Evolutionary conservation across 2,888 invertebrate species (phyloP).

Genomic region (Seladonia tumulorum): DNA sequence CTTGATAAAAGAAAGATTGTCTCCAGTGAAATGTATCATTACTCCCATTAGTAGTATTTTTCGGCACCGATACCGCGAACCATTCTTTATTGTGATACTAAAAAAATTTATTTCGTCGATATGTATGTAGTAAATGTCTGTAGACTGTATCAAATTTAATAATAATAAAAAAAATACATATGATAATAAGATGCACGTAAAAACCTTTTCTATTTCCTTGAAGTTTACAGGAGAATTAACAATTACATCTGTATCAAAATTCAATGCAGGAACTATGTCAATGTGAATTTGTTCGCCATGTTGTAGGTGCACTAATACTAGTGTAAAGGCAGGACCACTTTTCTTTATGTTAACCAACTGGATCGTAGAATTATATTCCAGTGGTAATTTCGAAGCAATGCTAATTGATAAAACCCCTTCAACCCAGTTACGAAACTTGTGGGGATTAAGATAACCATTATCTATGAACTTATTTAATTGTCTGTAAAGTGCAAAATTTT

Average conservation of each 20-base stretch:
- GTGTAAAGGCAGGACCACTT: constrained; percentile 86
- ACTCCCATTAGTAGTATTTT: not conserved
- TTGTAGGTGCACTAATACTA: constrained; percentile 82
- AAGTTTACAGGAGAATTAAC: not conserved
- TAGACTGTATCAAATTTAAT: not conserved
- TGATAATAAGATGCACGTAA: not conserved
- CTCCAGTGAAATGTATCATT: constrained; percentile 85
- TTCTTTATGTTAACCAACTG: constrained; percentile 81
- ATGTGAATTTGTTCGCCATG: constrained; percentile 81
- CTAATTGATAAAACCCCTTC: constrained; percentile 84
- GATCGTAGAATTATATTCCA: not conserved
- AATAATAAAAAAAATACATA: not conserved
- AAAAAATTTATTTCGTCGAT: not conserved
- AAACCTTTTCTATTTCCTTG: not conserved
- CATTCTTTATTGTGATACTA: constrained; percentile 79
- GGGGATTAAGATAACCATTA: constrained; percentile 84
- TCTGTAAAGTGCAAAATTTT: constrained; percentile 73
- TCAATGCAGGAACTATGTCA: constrained; percentile 85
- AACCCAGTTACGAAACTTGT: constrained; percentile 86
- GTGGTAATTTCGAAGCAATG: constrained; percentile 75
- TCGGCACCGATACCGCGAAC: constrained; percentile 85
- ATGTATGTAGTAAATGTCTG: not conserved
- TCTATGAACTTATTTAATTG: constrained; percentile 84
- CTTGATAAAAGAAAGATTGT: constrained; percentile 86
- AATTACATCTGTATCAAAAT: constrained; percentile 1